phyloP scores from a whole-genome alignment of 2,888 invertebrate species.

The Pseudococcus viburni region DNA sequence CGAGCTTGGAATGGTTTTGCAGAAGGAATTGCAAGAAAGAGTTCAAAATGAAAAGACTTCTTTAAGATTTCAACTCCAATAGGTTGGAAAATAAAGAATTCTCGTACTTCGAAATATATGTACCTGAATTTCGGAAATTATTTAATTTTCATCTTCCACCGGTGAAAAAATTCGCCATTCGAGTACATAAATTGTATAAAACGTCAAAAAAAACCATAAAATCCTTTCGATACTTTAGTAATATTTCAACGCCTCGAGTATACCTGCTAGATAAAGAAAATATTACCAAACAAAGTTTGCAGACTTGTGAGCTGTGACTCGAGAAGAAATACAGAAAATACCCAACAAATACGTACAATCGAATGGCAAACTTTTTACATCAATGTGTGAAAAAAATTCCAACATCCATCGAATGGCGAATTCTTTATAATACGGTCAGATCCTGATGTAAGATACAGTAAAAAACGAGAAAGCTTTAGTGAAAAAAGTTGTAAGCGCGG shows the following conservation, averaged over 20 bases:
- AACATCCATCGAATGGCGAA: neutral
- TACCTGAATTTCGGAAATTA: neutral
- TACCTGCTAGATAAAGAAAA: neutral
- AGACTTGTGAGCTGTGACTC: neutral
- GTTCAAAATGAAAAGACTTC: neutral
- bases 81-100: neutral
- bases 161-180: neutral
- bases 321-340: neutral
- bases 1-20: neutral
- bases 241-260: neutral
- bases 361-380: conserved; percentile 3
- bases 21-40: neutral
- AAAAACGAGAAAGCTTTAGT: neutral
- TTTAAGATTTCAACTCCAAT: neutral
- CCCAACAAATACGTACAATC: neutral
- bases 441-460: neutral
- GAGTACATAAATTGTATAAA: neutral
- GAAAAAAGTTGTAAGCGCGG: conserved; percentile 49
- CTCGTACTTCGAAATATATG: neutral
- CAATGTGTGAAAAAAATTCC: conserved; percentile 16
- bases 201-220: neutral
- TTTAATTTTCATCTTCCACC: neutral
- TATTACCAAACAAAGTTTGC: neutral
- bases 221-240: neutral
- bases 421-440: neutral